Percentiles rank a stretch among this genome's conserved stretches.
Conservation (phyloP, 2,113 vertebrate genomes). For the Limnothrissa miodon region DNA sequence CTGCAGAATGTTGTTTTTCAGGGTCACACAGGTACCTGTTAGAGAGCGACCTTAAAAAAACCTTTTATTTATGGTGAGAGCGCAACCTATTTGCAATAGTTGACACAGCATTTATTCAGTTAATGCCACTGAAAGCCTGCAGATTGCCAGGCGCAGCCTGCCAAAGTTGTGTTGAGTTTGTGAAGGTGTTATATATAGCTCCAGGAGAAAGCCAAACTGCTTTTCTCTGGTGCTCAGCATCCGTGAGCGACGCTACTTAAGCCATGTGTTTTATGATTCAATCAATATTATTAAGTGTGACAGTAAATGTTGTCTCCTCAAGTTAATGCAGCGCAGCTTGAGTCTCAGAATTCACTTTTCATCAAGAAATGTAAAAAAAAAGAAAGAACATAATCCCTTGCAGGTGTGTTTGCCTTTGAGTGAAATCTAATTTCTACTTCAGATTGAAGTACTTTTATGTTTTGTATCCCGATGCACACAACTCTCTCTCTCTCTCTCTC, state of each 20-base stretch:
- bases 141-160: neutral
- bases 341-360: constrained; percentile 17
- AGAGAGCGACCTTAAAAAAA: neutral
- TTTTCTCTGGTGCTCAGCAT: neutral
- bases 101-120: neutral
- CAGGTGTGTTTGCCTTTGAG: constrained; percentile 14
- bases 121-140: neutral
- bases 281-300: constrained; percentile 18
- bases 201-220: neutral
- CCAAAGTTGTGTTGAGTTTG: constrained; percentile 5
- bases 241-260: neutral
- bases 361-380: neutral
- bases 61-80: neutral
- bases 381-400: neutral
- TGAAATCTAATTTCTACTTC: neutral
- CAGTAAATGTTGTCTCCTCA: constrained; percentile 10
- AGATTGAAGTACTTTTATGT: constrained; percentile 8
- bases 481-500: too few species aligned
- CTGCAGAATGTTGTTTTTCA: neutral
- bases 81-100: neutral
- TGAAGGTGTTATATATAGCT: constrained; percentile 13
- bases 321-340: neutral
- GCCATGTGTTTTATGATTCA: constrained; percentile 10
- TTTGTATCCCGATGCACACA: neutral
- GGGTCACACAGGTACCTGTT: neutral